Percentiles rank a stretch among this genome's conserved stretches.
phyloP scores from a whole-genome alignment of 2,113 vertebrate genomes.

The Caracal caracal region DNA sequence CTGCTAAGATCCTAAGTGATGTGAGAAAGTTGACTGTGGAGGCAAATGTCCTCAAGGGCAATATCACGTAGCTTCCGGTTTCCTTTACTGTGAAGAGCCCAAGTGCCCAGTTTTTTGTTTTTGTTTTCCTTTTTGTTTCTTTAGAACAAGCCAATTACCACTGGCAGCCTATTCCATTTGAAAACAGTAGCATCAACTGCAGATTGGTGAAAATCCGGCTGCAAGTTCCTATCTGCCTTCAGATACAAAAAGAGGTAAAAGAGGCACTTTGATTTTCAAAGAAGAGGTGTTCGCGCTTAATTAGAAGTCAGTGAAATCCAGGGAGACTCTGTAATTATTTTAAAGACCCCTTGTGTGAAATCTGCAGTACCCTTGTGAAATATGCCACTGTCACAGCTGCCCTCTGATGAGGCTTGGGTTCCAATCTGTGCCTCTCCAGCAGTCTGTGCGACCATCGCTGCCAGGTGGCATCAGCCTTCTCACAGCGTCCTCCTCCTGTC shows the following conservation, averaged over 20 bases:
- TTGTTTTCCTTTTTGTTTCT: background rate
- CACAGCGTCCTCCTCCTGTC: slow-evolving; percentile 37
- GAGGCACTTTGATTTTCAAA: background rate
- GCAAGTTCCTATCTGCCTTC: background rate
- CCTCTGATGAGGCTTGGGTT: slow-evolving; percentile 51
- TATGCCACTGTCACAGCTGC: slow-evolving; percentile 12
- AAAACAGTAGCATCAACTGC: background rate
- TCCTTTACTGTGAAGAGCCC: background rate
- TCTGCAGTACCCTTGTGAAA: slow-evolving; percentile 23
- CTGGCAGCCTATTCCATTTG: background rate
- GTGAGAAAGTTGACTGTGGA: background rate
- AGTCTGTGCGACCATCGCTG: background rate
- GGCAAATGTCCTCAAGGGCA: background rate
- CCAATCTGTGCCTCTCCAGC: slow-evolving; percentile 36
- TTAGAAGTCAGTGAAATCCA: slow-evolving; percentile 46
- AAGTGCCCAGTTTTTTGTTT: background rate
- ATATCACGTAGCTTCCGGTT: background rate
- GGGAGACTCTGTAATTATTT: background rate
- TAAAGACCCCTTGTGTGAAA: slow-evolving; percentile 42
- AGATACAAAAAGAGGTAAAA: background rate
- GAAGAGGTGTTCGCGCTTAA: background rate
- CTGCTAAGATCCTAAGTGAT: background rate
- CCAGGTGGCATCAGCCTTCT: slow-evolving; percentile 61
- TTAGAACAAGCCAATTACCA: background rate
- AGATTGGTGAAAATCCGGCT: background rate